These are phyloP conservation scores for Staurois parvus DNA, from an alignment of 2,797 vertebrate species.

Conservation along the genomic window DNA sequence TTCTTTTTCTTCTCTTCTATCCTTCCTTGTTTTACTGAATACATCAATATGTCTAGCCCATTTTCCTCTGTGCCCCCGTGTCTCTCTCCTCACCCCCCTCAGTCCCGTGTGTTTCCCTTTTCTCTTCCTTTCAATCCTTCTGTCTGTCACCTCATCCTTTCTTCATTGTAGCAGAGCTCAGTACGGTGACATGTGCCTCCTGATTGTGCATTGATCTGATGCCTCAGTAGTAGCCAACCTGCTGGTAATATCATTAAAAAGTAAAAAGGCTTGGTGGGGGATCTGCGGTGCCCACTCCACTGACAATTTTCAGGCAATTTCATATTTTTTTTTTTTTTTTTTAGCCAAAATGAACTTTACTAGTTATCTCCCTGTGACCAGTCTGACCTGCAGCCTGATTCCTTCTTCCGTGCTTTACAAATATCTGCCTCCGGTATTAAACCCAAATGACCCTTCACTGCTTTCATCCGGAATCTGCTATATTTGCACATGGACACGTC, in stretches of 20 bases:
- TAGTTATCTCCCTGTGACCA: not conserved
- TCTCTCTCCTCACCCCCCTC: no score
- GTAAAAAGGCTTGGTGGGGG: not conserved
- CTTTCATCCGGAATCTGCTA: not conserved
- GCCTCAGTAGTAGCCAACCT: constrained; percentile 15
- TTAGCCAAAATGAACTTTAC: constrained; percentile 6
- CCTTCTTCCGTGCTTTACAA: not conserved
- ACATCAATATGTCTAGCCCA: no score
- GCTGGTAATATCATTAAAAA: constrained; percentile 36
- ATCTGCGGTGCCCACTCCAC: not conserved
- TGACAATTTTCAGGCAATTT: constrained; percentile 22
- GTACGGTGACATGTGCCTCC: not conserved
- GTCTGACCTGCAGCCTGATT: not conserved
- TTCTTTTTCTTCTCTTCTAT: no score
- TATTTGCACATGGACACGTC: no score
- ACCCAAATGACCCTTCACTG: not conserved
- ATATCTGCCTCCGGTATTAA: not conserved
- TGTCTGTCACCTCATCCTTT: no score
- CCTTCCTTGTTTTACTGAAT: no score
- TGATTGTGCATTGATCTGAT: constrained; percentile 50
- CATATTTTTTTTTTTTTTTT: not conserved
- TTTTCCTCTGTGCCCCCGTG: no score
- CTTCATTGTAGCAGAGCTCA: no score
- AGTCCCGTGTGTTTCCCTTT: no score
- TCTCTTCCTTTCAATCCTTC: no score